These are phyloP conservation scores for Pedionomus torquatus DNA, from an alignment of 2,113 vertebrate species.

Conservation along the genomic window DNA sequence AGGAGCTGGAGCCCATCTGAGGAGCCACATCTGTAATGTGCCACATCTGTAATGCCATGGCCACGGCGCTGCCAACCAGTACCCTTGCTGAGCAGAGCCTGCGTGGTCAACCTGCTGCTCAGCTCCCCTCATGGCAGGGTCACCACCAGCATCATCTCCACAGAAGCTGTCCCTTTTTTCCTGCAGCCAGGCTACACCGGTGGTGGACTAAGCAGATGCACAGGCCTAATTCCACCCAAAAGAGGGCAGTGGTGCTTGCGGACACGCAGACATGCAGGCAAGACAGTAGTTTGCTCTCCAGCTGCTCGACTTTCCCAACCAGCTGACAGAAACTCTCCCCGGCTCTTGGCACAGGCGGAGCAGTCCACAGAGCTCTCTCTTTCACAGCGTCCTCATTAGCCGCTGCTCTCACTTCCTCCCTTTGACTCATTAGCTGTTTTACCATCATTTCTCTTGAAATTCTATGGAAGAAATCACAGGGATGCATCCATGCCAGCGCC, in stretches of 20 bases:
- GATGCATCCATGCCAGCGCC: neutral
- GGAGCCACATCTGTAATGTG: neutral
- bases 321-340: constrained; percentile 33
- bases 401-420: constrained; percentile 42
- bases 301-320: constrained; percentile 16
- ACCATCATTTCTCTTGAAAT: constrained; percentile 23
- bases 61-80: neutral
- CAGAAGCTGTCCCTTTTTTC: neutral
- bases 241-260: constrained; percentile 50
- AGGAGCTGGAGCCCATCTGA: neutral
- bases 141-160: fast-evolving
- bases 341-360: constrained; percentile 12
- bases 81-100: neutral
- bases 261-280: neutral
- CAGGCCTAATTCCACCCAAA: constrained; percentile 42
- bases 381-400: constrained; percentile 21
- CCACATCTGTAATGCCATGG: neutral
- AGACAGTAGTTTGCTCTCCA: neutral
- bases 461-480: neutral
- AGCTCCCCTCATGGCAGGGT: neutral
- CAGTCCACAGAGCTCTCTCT: neutral
- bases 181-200: fast-evolving
- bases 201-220: neutral
- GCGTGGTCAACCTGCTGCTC: fast-evolving
- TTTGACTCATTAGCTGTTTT: constrained; percentile 41